Evolutionary conservation across 2,797 vertebrate genomes (phyloP).

Genomic region (Anolis apletophallus): DNA sequence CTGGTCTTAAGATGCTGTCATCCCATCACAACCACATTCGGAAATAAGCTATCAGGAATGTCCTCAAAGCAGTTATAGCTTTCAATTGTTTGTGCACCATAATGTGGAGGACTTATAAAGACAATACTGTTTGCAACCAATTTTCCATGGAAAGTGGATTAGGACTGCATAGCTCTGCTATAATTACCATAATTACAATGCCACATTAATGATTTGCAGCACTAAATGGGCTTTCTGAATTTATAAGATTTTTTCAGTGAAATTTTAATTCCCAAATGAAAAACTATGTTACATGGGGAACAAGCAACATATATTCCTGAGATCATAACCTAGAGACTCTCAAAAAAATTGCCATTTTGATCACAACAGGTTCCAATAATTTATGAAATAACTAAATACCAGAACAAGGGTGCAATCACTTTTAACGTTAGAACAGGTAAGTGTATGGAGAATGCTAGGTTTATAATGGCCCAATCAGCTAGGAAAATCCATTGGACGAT

Average conservation of each 20-base stretch:
- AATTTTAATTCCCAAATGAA: background rate
- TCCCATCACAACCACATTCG: too few relatives aligned
- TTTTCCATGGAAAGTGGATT: conserved; percentile 17
- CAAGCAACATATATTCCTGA: background rate
- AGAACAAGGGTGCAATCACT: too few relatives aligned
- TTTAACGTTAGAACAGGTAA: too few relatives aligned
- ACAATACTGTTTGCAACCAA: background rate
- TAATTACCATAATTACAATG: background rate
- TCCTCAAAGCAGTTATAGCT: too few relatives aligned
- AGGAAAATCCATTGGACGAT: too few relatives aligned
- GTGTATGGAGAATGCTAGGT: too few relatives aligned
- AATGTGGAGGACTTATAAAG: too few relatives aligned
- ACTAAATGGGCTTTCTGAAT: background rate
- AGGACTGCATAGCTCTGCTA: background rate
- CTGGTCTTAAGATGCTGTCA: too few relatives aligned
- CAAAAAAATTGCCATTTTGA: background rate
- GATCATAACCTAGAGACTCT: background rate
- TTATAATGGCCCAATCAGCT: too few relatives aligned
- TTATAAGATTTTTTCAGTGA: background rate
- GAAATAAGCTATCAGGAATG: too few relatives aligned
- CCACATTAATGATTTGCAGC: background rate
- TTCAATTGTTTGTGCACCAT: too few relatives aligned
- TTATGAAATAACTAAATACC: background rate
- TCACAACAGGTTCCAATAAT: background rate
- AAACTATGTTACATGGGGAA: background rate